Base-by-base conservation (phyloP, 2,888 invertebrate genomes). In the Digitonthophagus gazella region DNA sequence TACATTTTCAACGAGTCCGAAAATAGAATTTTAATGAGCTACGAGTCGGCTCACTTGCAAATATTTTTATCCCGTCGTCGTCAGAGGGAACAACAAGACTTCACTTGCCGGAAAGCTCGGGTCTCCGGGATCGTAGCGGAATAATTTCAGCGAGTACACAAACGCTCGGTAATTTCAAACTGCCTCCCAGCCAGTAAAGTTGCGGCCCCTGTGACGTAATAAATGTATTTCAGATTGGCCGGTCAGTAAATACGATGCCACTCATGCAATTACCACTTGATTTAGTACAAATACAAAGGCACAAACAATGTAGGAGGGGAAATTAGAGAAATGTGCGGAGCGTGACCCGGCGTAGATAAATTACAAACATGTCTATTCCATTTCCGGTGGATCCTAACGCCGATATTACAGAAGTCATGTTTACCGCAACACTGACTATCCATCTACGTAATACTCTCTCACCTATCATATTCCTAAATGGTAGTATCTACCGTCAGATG, bases 231-330 rank as follows among this genome's bases (percentile, higher is more conserved):
- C 54, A 65, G 55, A 55, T 65, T 55, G 65, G 65, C 56, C 28
- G 65, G 22, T 55, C 54, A 44, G 54, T 55, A 65, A 67, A 67
- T 44, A 22, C 58, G 58, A 22, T 67, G 67, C 58, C 67, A 58
- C 22, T 67, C 28, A 28, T 28, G 67, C 58, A 67, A 67, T 67
- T 67, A 58, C 67, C 67, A 20, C 28, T 58, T 67, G 67, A 67
- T 67, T 67, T 67, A 67, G 58, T 67, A 58, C 67, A 67, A 67
- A 67, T 67, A 67, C 67, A 67, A 67, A 67, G 67, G 67, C 67
- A 58, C 67, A 65, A 65, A 65, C 65, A 67, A 67, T 58, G 67
- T 67, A 20, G 58, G 58, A 44, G 58, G 58, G 58, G 58, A 67
- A 67, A 67, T 58, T 67, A 58, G 67, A n/a, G 67, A 67, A 58